Evolutionary conservation across 2,888 invertebrate genomes (phyloP).

Genomic region (Tenthredo mesomela): DNA sequence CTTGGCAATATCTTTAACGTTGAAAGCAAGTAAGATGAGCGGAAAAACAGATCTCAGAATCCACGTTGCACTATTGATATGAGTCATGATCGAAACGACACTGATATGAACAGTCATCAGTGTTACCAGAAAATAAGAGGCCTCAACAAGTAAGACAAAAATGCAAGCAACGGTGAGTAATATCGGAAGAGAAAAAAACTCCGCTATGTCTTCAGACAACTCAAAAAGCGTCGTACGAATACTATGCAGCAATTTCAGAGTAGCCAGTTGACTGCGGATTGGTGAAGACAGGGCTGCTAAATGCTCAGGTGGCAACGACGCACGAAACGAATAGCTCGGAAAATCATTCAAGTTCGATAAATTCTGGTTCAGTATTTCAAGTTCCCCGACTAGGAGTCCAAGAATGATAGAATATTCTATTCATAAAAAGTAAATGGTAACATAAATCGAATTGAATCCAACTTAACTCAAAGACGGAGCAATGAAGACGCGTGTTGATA

Average conservation of each 20-base stretch:
- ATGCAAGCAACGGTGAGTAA: background rate
- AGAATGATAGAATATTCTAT: slow-evolving; percentile 8
- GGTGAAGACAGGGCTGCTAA: background rate
- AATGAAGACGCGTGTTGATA: background rate
- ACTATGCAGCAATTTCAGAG: background rate
- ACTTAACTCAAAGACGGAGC: background rate
- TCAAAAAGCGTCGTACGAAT: background rate
- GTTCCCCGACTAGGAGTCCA: background rate
- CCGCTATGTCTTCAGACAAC: background rate
- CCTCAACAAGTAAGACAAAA: background rate
- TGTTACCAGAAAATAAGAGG: background rate
- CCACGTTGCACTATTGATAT: background rate
- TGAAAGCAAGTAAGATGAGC: background rate
- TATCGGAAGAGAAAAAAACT: background rate
- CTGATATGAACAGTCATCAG: background rate
- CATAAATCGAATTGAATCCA: background rate
- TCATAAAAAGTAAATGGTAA: background rate
- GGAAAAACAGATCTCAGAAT: background rate
- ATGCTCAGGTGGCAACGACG: background rate
- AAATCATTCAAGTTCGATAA: background rate
- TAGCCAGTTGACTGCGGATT: background rate
- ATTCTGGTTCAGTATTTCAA: background rate
- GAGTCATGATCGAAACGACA: background rate
- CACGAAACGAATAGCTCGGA: background rate
- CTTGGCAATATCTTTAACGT: background rate